Conservation (phyloP, 2,888 invertebrate species). For the Cyclophora punctaria region DNA sequence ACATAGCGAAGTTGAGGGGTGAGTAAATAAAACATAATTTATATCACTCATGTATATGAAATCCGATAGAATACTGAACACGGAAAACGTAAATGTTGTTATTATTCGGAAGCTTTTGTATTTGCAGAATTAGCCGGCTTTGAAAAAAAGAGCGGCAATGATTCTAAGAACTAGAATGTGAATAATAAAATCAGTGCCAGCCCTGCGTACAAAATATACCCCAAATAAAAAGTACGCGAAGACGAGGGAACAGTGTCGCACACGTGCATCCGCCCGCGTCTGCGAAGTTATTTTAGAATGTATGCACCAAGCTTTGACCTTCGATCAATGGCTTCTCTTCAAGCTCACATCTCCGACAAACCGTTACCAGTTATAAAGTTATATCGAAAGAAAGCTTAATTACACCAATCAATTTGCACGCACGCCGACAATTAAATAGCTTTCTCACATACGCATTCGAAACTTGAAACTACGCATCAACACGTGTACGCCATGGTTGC, state of each 20-base stretch:
- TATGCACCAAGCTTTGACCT: conserved; percentile 20
- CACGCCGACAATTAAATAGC: conserved; percentile 22
- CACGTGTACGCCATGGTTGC: not conserved
- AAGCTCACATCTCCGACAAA: conserved; percentile 5
- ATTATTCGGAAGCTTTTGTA: too few species aligned
- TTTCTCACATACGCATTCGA: conserved; percentile 27
- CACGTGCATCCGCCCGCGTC: conserved; percentile 70
- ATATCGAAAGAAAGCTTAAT: conserved; percentile 18
- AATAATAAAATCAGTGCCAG: conserved; percentile 6
- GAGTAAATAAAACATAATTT: too few species aligned
- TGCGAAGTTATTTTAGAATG: conserved; percentile 60
- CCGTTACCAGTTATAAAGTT: conserved; percentile 12
- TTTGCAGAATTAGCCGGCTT: too few species aligned
- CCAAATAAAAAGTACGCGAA: conserved; percentile 55
- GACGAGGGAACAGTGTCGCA: conserved; percentile 44
- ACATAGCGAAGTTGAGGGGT: too few species aligned
- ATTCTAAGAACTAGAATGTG: not conserved
- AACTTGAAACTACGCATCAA: conserved; percentile 16
- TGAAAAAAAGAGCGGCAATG: too few species aligned
- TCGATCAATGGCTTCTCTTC: conserved; percentile 9
- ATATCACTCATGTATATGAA: too few species aligned
- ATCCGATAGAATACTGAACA: too few species aligned
- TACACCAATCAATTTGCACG: conserved; percentile 17
- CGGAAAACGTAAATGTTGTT: too few species aligned
- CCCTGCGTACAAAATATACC: conserved; percentile 25